phyloP scores from a whole-genome alignment of 2,797 vertebrate species.

The Melanotaenia maccullochi region DNA sequence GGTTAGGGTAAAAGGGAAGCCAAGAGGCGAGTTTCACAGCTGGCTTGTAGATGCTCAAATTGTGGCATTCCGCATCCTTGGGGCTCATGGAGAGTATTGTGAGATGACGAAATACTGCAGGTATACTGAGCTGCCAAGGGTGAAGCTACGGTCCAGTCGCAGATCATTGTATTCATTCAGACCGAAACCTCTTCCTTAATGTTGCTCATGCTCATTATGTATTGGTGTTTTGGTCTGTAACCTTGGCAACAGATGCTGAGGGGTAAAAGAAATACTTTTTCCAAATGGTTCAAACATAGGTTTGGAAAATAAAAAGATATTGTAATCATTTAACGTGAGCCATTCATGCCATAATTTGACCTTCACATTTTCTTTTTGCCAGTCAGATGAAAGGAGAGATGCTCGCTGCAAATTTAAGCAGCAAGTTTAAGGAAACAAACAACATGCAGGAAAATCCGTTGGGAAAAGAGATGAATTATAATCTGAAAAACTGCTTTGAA shows the following conservation, averaged over 20 bases:
- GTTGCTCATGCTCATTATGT: constrained; percentile 58
- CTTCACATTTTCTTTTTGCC: constrained; percentile 28
- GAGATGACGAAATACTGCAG: constrained; percentile 35
- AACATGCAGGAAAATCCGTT: neutral
- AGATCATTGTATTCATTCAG: constrained; percentile 13
- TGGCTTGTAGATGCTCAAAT: constrained; percentile 42
- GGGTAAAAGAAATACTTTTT: constrained; percentile 14
- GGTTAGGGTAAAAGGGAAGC: constrained; percentile 61
- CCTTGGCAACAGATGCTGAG: constrained; percentile 69
- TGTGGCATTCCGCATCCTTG: constrained; percentile 36
- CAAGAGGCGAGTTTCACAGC: constrained; percentile 55
- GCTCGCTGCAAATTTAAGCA: constrained; percentile 11
- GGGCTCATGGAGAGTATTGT: constrained; percentile 26
- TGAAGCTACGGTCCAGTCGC: constrained; percentile 11
- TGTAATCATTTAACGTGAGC: constrained; percentile 14
- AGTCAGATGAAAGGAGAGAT: constrained; percentile 38
- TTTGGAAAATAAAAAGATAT: constrained; percentile 40
- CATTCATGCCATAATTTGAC: constrained; percentile 38
- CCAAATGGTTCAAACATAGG: constrained; percentile 25
- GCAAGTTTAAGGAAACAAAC: constrained; percentile 28
- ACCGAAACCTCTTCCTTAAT: constrained; percentile 34
- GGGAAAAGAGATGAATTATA: constrained; percentile 7
- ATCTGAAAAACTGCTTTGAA: constrained; percentile 40
- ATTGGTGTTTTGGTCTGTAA: constrained; percentile 71
- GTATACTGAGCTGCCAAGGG: constrained; percentile 39